These are phyloP conservation scores for Calliphora vomitoria DNA, from an alignment of 2,888 invertebrate genomes.

Conservation along the genomic window DNA sequence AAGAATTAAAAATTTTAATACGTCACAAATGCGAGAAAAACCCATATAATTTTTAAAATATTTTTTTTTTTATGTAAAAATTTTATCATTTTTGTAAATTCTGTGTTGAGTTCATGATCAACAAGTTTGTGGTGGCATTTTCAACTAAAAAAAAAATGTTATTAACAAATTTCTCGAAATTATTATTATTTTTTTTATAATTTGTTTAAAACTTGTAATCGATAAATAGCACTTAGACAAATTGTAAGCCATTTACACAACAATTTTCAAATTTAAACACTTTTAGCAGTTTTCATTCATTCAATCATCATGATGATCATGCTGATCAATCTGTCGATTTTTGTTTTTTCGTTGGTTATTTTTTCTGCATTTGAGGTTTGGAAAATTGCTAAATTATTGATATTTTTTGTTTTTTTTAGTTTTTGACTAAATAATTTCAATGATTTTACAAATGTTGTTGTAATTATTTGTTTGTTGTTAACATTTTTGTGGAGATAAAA, in stretches of 20 bases:
- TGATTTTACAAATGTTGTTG: constrained; percentile 60
- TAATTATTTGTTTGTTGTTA: constrained; percentile 51
- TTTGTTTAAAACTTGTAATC: constrained; percentile 1
- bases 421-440: constrained; percentile 39
- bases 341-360: neutral
- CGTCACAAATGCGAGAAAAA: constrained; percentile 23
- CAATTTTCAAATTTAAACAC: constrained; percentile 47
- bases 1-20: constrained; percentile 33
- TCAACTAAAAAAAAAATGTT: constrained; percentile 23
- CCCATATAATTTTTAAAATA: constrained; percentile 17
- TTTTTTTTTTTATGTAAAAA: constrained; percentile 9
- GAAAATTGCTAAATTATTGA: constrained; percentile 70
- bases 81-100: constrained; percentile 29
- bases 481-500: constrained; percentile 13
- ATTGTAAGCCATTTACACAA: constrained; percentile 43
- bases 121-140: constrained; percentile 65
- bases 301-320: constrained; percentile 5
- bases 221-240: constrained; percentile 44
- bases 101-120: constrained; percentile 67
- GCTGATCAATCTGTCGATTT: constrained; percentile 9
- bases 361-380: constrained; percentile 36
- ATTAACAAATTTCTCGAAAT: constrained; percentile 33
- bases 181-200: constrained; percentile 8
- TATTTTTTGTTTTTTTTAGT: constrained; percentile 17
- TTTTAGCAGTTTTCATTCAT: constrained; percentile 20